Conservation (phyloP, 2,888 invertebrate species). For the Meiosimyza decipiens region DNA sequence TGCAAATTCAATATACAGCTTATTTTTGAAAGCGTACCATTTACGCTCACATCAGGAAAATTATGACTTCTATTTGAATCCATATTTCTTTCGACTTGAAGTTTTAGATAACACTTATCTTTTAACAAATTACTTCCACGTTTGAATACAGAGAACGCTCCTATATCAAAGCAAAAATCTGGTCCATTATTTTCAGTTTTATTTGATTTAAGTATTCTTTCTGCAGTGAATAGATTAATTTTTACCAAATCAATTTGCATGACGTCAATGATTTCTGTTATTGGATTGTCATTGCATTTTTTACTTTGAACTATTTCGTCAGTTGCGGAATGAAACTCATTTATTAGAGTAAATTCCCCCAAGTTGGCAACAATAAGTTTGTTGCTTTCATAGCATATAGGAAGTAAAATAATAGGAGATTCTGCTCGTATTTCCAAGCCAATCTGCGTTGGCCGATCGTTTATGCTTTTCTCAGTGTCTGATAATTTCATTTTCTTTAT, state of each 20-base stretch:
- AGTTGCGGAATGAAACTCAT: conserved; percentile 77
- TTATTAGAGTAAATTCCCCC: conserved; percentile 80
- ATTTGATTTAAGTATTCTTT: conserved; percentile 53
- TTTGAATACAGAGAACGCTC: conserved; percentile 59
- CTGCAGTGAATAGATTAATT: conserved; percentile 77
- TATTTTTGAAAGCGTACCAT: conserved; percentile 86
- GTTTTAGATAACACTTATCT: conserved; percentile 82
- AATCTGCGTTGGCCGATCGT: conserved; percentile 57
- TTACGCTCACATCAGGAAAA: conserved; percentile 84
- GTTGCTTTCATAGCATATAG: conserved; percentile 83
- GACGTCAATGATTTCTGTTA: conserved; percentile 70
- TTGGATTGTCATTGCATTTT: conserved; percentile 45
- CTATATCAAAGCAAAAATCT: conserved; percentile 55
- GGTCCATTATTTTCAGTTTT: conserved; percentile 42
- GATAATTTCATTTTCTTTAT: conserved; percentile 62
- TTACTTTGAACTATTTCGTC: conserved; percentile 62
- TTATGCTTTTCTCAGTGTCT: conserved; percentile 50
- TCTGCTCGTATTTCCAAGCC: conserved; percentile 66
- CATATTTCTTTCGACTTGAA: conserved; percentile 86
- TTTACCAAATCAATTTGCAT: conserved; percentile 75
- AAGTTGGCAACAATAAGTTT: conserved; percentile 85
- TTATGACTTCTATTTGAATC: conserved; percentile 70
- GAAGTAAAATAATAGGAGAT: conserved; percentile 86
- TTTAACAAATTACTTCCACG: conserved; percentile 78
- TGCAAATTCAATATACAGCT: conserved; percentile 83